These are phyloP conservation scores for Drosophila maculinotata DNA, from an alignment of 2,888 invertebrate genomes.

Conservation along the genomic window DNA sequence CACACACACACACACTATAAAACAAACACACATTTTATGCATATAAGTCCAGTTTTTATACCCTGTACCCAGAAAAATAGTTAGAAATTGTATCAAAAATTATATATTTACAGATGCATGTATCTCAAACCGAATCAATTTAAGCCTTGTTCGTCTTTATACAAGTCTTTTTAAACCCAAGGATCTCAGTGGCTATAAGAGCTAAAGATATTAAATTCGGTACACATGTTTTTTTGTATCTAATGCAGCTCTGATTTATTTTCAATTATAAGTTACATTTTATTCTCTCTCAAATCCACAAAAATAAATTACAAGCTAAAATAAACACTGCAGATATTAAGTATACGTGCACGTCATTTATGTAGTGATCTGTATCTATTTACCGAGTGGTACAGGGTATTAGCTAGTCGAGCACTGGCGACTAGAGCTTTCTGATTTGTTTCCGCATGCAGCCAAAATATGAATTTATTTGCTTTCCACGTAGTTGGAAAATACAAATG, in stretches of 20 bases:
- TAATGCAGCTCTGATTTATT: not conserved
- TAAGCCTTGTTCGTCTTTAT: not conserved
- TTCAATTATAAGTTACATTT: not conserved
- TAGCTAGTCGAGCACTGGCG: not conserved
- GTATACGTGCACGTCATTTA: not conserved
- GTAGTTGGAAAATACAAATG: slow-evolving; percentile 32
- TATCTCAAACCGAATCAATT: not conserved
- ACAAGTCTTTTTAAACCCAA: not conserved
- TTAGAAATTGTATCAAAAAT: not conserved
- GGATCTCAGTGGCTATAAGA: slow-evolving; percentile 3
- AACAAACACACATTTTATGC: slow-evolving; percentile 5
- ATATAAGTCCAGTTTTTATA: slow-evolving; percentile 7
- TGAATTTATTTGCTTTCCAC: slow-evolving; percentile 13
- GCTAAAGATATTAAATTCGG: not conserved
- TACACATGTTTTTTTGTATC: not conserved
- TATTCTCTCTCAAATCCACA: not conserved
- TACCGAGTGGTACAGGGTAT: slow-evolving; percentile 3
- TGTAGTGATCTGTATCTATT: not conserved
- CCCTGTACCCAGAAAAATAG: not conserved
- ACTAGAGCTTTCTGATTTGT: not conserved
- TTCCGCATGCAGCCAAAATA: not conserved
- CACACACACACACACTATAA: slow-evolving; percentile 12
- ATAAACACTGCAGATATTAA: no score
- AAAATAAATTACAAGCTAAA: not conserved
- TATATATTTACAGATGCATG: not conserved